phyloP scores from a whole-genome alignment of 1,140 invertebrate species.

The Drosophila kurseongensis region DNA sequence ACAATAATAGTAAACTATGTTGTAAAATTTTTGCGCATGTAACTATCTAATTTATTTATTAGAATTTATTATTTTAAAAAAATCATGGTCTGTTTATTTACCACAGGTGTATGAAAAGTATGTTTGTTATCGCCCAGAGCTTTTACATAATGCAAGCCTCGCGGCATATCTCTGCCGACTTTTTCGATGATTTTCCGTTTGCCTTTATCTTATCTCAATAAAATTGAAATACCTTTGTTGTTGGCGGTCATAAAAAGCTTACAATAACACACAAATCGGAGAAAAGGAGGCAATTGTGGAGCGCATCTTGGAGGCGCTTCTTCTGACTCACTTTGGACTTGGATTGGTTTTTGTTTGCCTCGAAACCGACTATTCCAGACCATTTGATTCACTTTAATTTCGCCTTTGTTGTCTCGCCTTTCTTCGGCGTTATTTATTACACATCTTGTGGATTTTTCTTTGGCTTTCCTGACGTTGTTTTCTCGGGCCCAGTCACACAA shows the following conservation, averaged over 20 bases:
- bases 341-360: slow-evolving; percentile 16
- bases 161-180: slow-evolving; percentile 42
- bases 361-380: slow-evolving; percentile 30
- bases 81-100: too few relatives aligned
- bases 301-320: slow-evolving; percentile 26
- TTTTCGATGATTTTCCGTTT: slow-evolving; percentile 51
- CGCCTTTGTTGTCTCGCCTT: slow-evolving; percentile 46
- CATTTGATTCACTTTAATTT: slow-evolving; percentile 58
- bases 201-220: slow-evolving; percentile 66
- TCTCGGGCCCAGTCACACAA: slow-evolving; percentile 12
- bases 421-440: slow-evolving; percentile 62
- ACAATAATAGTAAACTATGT: too few relatives aligned
- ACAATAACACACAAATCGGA: slow-evolving; percentile 3
- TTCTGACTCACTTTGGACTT: slow-evolving; percentile 19
- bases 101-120: slow-evolving; percentile 12
- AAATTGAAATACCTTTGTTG: slow-evolving; percentile 30
- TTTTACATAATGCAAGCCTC: slow-evolving; percentile 45
- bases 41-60: background rate
- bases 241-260: slow-evolving; percentile 22
- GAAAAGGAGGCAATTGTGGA: slow-evolving; percentile 16
- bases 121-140: slow-evolving; percentile 46
- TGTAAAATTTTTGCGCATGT: background rate
- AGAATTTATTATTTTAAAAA: too few relatives aligned
- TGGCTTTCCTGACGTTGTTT: slow-evolving; percentile 31
- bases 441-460: slow-evolving; percentile 54